Evolutionary conservation across 2,113 vertebrate species (phyloP).

Genomic region (Smithornis capensis): DNA sequence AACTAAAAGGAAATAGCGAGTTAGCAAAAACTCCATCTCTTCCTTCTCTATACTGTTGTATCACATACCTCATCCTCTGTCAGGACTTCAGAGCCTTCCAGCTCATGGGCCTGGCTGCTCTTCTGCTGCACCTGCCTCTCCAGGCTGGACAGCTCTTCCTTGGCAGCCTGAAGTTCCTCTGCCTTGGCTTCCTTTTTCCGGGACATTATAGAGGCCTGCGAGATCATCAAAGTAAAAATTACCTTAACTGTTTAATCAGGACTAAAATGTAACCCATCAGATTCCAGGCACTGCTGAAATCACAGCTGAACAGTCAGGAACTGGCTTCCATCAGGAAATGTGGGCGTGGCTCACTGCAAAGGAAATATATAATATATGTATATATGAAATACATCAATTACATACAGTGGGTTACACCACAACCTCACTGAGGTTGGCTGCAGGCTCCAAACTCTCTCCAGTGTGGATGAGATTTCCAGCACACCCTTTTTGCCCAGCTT

Average conservation of each 20-base stretch:
- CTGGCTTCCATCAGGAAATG: neutral
- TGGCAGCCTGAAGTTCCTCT: constrained; percentile 91
- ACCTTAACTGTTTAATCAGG: neutral
- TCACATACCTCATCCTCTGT: constrained; percentile 88
- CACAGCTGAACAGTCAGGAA: neutral
- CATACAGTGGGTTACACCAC: neutral
- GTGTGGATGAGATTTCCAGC: neutral
- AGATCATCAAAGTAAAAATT: neutral
- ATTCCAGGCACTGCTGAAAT: neutral
- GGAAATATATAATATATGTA: neutral
- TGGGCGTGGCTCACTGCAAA: neutral
- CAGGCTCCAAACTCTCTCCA: neutral
- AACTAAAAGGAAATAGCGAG: neutral
- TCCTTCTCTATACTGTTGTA: neutral
- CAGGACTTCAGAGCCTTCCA: constrained; percentile 80
- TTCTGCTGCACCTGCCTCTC: constrained; percentile 84
- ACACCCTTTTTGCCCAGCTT: neutral
- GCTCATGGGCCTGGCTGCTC: constrained; percentile 75
- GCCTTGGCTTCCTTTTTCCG: constrained; percentile 93
- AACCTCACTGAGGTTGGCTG: neutral
- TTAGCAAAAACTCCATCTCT: neutral
- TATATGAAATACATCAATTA: neutral
- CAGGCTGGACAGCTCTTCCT: constrained; percentile 82
- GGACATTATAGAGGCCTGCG: constrained; percentile 90
- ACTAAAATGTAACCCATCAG: neutral